Base-by-base conservation (phyloP, 2,888 invertebrate genomes). In the Merodon equestris region DNA sequence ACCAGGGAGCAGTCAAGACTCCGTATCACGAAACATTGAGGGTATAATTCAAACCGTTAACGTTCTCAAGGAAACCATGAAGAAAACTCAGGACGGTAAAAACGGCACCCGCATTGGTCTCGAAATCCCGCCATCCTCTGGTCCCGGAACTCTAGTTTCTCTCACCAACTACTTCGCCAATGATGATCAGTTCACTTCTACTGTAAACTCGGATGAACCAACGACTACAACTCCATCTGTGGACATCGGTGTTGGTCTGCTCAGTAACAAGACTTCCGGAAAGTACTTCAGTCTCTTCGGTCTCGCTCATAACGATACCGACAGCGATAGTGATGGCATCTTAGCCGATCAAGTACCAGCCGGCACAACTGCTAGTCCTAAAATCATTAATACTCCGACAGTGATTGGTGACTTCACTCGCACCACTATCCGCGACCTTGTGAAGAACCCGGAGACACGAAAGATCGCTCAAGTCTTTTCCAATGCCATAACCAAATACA, bases 381-480 rank as follows among this genome's bases (percentile, higher is more conserved):
- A 61, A 13, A 58, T 81, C 36, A 61, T 54, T 1, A 13, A 64
- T 1, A 12, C 50, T 13, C 67, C 81, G 0, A 74, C 77, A 0
- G 66, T 54, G 9, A 38, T 79, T 42, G 77, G 58, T 5, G 74
- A 73, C 7, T 66, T 73, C 92, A 94, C 87, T 90, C 93, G 83
- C 91, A 92, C 84, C 17, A 92, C 93, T 0, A 86, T 93, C 5
- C 91, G 92, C 36, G 91, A 88, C 61, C 86, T 86, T 84, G 89
- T 85, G 2, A 86, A 85, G 83, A 85, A 88, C 79, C 91, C 94
- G n/a, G 91, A 93, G 87, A 91, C 95, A 0, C 91, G 95, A 58
- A 94, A 95, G 87, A 87, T 96, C 3, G 96, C 96, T 0, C 94
- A 94, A 88, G 94, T 96, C 2, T 96, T 96, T 84, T 95, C 95